Percentiles rank a stretch among this genome's conserved stretches.
Evolutionary conservation across 2,888 invertebrate species (phyloP).

Genomic region (Agriopis leucophaearia): DNA sequence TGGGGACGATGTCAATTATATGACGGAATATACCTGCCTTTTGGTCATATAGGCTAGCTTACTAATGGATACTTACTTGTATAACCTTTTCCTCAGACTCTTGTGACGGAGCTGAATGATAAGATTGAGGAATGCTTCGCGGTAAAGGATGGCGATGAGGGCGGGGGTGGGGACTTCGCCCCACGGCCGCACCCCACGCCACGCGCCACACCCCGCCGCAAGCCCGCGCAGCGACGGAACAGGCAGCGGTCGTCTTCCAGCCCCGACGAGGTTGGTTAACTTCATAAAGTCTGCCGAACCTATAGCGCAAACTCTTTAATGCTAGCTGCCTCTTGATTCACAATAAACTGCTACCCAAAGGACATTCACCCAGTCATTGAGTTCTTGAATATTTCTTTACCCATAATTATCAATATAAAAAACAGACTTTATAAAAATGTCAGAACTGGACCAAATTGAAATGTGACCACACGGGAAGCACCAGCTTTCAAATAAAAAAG

Average conservation of each 20-base stretch:
- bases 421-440: too few species aligned
- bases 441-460: too few species aligned
- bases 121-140: conserved; percentile 89
- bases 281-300: background rate
- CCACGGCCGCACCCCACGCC: conserved; percentile 44
- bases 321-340: background rate
- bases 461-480: too few species aligned
- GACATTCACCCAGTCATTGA: too few species aligned
- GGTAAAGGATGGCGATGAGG: conserved; percentile 70
- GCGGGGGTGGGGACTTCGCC: conserved; percentile 47
- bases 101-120: conserved; percentile 89
- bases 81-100: conserved; percentile 62
- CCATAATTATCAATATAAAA: too few species aligned
- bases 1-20: too few species aligned
- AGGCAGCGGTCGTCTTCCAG: conserved; percentile 68
- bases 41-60: too few species aligned
- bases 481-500: too few species aligned
- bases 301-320: background rate
- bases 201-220: conserved; percentile 65
- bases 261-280: conserved; percentile 69
- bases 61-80: too few species aligned
- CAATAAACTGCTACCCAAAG: background rate
- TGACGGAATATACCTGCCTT: too few species aligned
- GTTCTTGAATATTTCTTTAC: too few species aligned
- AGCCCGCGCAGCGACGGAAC: conserved; percentile 56